These are phyloP conservation scores for Poeciliopsis prolifica DNA, from an alignment of 2,113 vertebrate species.

Conservation along the genomic window DNA sequence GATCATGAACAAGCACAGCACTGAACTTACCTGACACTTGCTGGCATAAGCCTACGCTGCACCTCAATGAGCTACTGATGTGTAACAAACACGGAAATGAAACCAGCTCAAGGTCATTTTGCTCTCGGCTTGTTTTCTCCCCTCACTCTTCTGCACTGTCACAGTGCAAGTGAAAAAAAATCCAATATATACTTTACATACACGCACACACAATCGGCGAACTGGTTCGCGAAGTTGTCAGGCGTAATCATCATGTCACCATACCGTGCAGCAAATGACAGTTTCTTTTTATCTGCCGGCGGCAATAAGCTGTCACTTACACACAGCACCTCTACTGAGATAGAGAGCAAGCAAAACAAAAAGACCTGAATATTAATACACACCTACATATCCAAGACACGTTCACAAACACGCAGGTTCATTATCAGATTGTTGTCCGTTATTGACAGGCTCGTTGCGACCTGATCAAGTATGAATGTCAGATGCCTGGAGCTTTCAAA, in stretches of 20 bases:
- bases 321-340: not conserved
- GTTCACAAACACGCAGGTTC: constrained; percentile 4
- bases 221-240: constrained; percentile 36
- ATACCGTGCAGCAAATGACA: constrained; percentile 15
- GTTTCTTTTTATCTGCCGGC: not conserved
- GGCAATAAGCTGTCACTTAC: constrained; percentile 20
- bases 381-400: not conserved
- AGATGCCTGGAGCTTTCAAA: constrained; percentile 33
- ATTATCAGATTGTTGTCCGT: constrained; percentile 29
- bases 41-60: not conserved
- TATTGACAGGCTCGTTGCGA: constrained; percentile 18
- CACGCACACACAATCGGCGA: not conserved
- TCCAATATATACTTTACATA: not conserved
- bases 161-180: constrained; percentile 20
- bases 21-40: no score
- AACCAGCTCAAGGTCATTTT: not conserved
- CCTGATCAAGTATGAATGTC: constrained; percentile 51
- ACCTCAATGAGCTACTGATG: not conserved
- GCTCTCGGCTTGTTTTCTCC: not conserved
- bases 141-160: not conserved
- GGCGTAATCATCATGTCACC: constrained; percentile 8
- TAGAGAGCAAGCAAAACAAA: not conserved
- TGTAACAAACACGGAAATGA: constrained; percentile 1
- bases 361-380: not conserved
- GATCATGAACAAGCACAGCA: not conserved